Percentiles rank a stretch among this genome's conserved stretches.
Evolutionary conservation across 2,888 invertebrate genomes (phyloP).

Genomic region (Xiphydria camelus): DNA sequence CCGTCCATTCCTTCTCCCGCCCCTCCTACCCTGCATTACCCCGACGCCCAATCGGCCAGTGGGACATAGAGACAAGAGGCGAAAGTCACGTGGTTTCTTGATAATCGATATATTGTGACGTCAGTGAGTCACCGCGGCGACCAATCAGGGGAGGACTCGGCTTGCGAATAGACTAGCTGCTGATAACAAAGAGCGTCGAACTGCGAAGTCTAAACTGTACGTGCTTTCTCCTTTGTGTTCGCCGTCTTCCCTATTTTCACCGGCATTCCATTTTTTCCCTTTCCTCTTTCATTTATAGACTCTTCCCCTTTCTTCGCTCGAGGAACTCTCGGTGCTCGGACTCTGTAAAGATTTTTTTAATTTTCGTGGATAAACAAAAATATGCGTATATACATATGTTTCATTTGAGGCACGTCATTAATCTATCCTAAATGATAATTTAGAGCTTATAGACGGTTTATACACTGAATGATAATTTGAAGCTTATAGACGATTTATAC

Average conservation of each 20-base stretch:
- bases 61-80: conserved; percentile 11
- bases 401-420: too few relatives aligned
- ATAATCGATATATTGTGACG: conserved; percentile 39
- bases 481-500: too few relatives aligned
- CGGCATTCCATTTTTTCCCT: background rate
- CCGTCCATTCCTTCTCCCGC: too few relatives aligned
- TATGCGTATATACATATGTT: too few relatives aligned
- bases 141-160: conserved; percentile 15
- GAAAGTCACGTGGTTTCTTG: conserved; percentile 25
- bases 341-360: too few relatives aligned
- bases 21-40: background rate
- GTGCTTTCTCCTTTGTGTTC: background rate
- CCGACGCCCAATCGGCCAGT: conserved; percentile 18
- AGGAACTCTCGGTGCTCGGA: too few relatives aligned
- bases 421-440: too few relatives aligned
- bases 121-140: conserved; percentile 23
- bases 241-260: background rate
- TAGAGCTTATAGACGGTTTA: too few relatives aligned
- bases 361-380: too few relatives aligned
- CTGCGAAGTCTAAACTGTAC: conserved; percentile 35
- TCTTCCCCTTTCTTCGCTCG: background rate
- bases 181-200: conserved; percentile 53
- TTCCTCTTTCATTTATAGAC: too few relatives aligned
- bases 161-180: conserved; percentile 27
- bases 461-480: too few relatives aligned